Percentiles rank a stretch among this genome's conserved stretches.
These are phyloP conservation scores for Cephus spinipes DNA, from an alignment of 2,888 invertebrate genomes.

Conservation along the genomic window DNA sequence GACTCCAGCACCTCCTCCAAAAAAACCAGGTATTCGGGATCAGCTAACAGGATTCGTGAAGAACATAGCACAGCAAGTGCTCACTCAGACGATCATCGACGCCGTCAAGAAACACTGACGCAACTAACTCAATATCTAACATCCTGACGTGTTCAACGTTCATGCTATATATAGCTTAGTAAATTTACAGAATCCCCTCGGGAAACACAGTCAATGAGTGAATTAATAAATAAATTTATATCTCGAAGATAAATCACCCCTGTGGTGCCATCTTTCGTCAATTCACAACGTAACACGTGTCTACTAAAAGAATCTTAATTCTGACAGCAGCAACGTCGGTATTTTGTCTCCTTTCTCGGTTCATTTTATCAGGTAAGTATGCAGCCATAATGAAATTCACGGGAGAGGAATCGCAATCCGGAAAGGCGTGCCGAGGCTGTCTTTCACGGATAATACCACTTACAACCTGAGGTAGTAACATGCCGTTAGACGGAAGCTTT, in stretches of 20 bases:
- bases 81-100: conserved; percentile 55
- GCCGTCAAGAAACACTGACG: background rate
- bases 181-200: background rate
- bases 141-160: background rate
- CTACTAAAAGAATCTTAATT: background rate
- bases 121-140: background rate
- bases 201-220: background rate
- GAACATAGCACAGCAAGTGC: conserved; percentile 47
- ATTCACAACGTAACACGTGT: background rate
- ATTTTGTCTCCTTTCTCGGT: background rate
- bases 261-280: background rate
- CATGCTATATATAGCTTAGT: background rate
- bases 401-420: background rate
- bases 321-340: background rate
- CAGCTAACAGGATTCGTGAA: conserved; percentile 50
- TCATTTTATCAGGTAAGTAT: background rate
- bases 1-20: conserved; percentile 37
- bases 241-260: background rate
- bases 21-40: conserved; percentile 52
- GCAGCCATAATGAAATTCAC: background rate
- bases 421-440: background rate
- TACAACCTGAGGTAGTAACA: background rate
- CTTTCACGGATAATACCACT: background rate
- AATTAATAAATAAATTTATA: background rate
- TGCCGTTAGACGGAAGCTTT: background rate